These are phyloP conservation scores for Polyodon spathula DNA, from an alignment of 2,113 vertebrate species.

Conservation along the genomic window DNA sequence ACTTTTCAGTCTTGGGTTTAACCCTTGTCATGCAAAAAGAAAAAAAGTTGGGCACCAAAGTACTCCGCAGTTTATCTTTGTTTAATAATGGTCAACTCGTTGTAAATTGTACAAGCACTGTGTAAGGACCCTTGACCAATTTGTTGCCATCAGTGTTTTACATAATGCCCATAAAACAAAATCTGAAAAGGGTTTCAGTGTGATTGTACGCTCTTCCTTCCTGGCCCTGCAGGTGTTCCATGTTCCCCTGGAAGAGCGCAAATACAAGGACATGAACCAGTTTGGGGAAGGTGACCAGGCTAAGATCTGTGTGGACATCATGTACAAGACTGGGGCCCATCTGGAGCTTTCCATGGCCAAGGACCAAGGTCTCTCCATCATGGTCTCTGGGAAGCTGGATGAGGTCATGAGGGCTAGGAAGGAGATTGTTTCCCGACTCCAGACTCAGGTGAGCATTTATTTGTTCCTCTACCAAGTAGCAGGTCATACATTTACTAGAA, in stretches of 20 bases:
- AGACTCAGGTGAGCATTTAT: conserved; percentile 76
- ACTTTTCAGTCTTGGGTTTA: too few relatives aligned
- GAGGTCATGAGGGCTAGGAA: conserved; percentile 98
- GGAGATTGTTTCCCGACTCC: conserved; percentile 93
- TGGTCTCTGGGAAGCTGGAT: conserved; percentile 96
- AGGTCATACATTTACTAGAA: too few relatives aligned
- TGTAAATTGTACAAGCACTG: too few relatives aligned
- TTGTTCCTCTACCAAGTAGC: too few relatives aligned
- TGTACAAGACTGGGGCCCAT: conserved; percentile 95
- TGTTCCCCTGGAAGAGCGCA: conserved; percentile 94
- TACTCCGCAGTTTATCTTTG: too few relatives aligned
- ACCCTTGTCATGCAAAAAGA: too few relatives aligned
- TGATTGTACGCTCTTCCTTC: not conserved
- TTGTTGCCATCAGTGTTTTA: too few relatives aligned
- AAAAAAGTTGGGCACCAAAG: too few relatives aligned
- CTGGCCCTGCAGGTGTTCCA: conserved; percentile 77
- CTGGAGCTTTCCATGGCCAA: conserved; percentile 95
- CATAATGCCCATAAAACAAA: too few relatives aligned
- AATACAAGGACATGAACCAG: conserved; percentile 97
- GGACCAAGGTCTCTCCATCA: conserved; percentile 98
- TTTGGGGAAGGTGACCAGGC: conserved; percentile 97
- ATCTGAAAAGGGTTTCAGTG: not conserved
- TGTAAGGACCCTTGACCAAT: too few relatives aligned
- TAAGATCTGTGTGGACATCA: conserved; percentile 98
- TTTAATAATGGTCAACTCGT: too few relatives aligned